Conservation (phyloP, 2,113 vertebrate genomes). For the Syngnathus scovelli region DNA sequence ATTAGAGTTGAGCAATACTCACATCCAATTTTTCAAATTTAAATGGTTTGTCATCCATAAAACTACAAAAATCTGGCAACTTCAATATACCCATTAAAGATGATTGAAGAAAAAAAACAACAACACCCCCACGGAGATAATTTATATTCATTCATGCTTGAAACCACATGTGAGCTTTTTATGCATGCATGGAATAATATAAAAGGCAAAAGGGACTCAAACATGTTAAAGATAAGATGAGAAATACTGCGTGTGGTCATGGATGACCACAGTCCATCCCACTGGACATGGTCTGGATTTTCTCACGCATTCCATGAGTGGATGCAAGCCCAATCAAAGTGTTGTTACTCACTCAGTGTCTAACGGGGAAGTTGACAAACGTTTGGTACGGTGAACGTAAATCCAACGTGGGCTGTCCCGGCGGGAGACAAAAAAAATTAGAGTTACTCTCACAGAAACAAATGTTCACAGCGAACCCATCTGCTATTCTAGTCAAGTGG, state of each 20-base stretch:
- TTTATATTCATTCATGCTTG: slow-evolving; percentile 18
- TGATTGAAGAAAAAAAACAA: not conserved
- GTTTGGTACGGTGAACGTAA: not conserved
- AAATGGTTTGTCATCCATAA: not conserved
- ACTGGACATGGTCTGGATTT: not conserved
- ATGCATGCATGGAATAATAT: slow-evolving; percentile 9
- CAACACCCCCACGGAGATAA: slow-evolving; percentile 15
- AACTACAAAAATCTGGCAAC: slow-evolving; percentile 15
- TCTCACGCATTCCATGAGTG: not conserved
- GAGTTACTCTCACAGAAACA: not conserved
- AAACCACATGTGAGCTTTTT: slow-evolving; percentile 3
- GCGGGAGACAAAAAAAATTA: not conserved
- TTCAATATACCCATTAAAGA: not conserved
- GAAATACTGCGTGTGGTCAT: not conserved
- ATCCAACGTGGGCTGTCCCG: not conserved
- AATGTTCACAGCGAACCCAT: slow-evolving; percentile 14
- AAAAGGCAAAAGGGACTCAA: not conserved
- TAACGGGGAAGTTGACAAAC: not conserved
- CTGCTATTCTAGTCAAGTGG: slow-evolving; percentile 32
- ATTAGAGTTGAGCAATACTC: no score
- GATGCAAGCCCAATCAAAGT: slow-evolving; percentile 2
- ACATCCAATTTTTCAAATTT: no score
- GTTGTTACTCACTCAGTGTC: not conserved
- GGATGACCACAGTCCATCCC: not conserved
- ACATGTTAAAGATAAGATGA: not conserved